Evolutionary conservation across 2,888 invertebrate genomes (phyloP).

Genomic region (Mythimna ferrago): DNA sequence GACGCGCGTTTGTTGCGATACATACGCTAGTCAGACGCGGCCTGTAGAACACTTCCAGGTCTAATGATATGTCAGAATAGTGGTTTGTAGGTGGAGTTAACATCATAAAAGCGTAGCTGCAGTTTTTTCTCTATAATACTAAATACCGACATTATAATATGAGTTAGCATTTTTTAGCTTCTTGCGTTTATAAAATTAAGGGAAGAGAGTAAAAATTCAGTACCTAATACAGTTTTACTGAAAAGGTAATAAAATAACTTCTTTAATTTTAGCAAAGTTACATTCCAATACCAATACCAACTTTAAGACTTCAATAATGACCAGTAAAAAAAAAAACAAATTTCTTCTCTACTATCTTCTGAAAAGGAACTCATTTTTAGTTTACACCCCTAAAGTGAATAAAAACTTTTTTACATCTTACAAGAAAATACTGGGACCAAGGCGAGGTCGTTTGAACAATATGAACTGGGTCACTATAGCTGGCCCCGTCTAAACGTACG

Average conservation of each 20-base stretch:
- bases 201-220: no score
- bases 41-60: neutral
- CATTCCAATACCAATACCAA: neutral
- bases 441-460: constrained; percentile 49
- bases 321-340: constrained; percentile 13
- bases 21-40: no score
- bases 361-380: constrained; percentile 8
- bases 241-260: neutral
- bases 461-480: constrained; percentile 60
- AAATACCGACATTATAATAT: neutral
- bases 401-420: constrained; percentile 45
- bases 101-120: no score
- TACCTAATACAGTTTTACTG: neutral
- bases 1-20: no score
- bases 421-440: constrained; percentile 35
- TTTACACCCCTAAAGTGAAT: constrained; percentile 28
- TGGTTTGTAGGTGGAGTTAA: neutral
- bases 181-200: neutral
- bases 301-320: constrained; percentile 2
- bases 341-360: neutral
- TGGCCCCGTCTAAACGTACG: constrained; percentile 35
- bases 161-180: neutral
- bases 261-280: neutral
- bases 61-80: neutral
- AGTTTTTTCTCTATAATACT: neutral